These are phyloP conservation scores for Charanyca ferruginea DNA, from an alignment of 2,888 invertebrate genomes.

Conservation along the genomic window DNA sequence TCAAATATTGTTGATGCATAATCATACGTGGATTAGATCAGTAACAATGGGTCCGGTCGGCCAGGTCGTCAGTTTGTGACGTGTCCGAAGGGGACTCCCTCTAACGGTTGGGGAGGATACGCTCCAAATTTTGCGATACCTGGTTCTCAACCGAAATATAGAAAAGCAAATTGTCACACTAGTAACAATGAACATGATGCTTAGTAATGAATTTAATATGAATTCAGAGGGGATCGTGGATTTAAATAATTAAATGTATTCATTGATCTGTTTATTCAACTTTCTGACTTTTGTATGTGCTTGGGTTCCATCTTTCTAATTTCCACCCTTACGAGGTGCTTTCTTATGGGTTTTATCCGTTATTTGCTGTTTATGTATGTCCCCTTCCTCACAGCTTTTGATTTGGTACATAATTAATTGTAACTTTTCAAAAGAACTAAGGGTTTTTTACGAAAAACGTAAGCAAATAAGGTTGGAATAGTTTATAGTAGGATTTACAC, in stretches of 20 bases:
- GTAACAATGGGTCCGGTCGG: constrained; percentile 78
- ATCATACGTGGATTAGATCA: constrained; percentile 83
- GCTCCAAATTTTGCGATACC: constrained; percentile 68
- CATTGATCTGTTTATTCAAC: constrained; percentile 46
- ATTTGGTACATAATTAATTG: background rate
- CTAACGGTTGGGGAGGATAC: constrained; percentile 71
- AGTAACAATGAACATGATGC: constrained; percentile 60
- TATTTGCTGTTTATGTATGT: background rate
- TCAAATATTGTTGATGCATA: constrained; percentile 81
- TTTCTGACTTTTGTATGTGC: constrained; percentile 28
- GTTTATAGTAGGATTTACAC: background rate
- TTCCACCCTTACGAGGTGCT: constrained; percentile 1
- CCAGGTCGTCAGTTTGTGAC: constrained; percentile 83
- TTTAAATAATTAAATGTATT: constrained; percentile 48
- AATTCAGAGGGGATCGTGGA: constrained; percentile 52
- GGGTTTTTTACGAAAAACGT: background rate
- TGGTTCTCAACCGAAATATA: constrained; percentile 48
- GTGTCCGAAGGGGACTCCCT: constrained; percentile 79
- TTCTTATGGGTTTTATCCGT: background rate
- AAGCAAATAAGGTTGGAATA: background rate
- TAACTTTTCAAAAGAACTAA: background rate
- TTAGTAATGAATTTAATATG: constrained; percentile 57
- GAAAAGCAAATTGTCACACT: constrained; percentile 64
- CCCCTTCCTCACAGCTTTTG: background rate
- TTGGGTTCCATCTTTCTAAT: constrained; percentile 32